phyloP scores from a whole-genome alignment of 2,113 vertebrate species.

The Aramus guarauna region DNA sequence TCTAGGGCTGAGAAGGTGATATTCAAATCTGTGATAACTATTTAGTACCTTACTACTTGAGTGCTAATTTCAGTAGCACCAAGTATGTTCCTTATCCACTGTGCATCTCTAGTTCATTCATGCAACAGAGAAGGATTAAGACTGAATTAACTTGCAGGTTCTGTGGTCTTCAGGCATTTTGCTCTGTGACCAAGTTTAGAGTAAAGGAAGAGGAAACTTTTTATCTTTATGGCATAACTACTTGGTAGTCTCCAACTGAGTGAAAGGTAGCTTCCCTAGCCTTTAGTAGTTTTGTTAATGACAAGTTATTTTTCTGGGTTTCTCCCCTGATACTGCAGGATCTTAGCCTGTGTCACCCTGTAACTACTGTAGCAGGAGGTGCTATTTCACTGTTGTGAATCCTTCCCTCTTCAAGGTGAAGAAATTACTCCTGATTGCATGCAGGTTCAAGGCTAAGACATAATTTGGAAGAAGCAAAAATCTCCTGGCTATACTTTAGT shows the following conservation, averaged over 20 bases:
- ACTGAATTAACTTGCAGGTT: background rate
- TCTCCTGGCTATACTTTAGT: background rate
- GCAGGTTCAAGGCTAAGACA: background rate
- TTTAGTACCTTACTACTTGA: background rate
- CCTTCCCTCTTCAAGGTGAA: background rate
- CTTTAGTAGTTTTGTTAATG: background rate
- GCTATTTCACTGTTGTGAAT: background rate
- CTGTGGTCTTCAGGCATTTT: background rate
- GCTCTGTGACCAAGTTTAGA: background rate
- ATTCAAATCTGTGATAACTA: rapidly evolving
- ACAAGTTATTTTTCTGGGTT: background rate
- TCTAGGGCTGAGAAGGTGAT: background rate
- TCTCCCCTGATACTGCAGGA: background rate
- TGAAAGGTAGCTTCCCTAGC: background rate
- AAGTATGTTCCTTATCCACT: background rate
- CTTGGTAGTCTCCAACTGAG: background rate
- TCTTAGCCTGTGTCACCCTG: background rate
- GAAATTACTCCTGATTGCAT: background rate
- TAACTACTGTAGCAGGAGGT: background rate
- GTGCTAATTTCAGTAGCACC: background rate
- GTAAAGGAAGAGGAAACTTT: background rate
- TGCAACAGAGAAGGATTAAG: background rate
- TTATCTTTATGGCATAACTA: background rate
- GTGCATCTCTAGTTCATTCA: background rate
- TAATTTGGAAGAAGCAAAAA: background rate